These are phyloP conservation scores for Zaprionus nigranus DNA, from an alignment of 1,140 invertebrate genomes.

Conservation along the genomic window DNA sequence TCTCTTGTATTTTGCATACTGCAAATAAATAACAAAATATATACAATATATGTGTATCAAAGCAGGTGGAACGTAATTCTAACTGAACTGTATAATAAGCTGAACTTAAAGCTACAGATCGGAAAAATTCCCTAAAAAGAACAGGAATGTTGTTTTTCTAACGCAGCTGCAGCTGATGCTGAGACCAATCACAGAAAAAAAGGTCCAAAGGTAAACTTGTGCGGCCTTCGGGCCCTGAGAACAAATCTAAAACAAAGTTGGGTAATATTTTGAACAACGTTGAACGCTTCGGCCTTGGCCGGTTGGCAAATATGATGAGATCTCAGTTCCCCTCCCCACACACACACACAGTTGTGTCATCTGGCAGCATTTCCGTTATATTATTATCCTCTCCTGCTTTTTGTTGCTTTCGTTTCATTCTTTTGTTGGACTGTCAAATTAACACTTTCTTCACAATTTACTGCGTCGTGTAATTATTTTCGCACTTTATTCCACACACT, in stretches of 20 bases:
- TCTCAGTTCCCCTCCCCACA: background rate
- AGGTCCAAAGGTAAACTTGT: conserved; percentile 31
- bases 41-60: background rate
- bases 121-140: background rate
- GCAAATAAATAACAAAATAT: conserved; percentile 4
- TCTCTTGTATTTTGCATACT: background rate
- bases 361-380: conserved; percentile 14
- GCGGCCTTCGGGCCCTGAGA: conserved; percentile 43
- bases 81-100: background rate
- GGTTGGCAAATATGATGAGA: conserved; percentile 12
- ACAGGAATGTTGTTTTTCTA: background rate
- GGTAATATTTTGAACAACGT: conserved; percentile 39
- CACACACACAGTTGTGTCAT: conserved; percentile 3
- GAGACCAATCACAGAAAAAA: conserved; percentile 5
- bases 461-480: conserved; percentile 20
- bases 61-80: background rate
- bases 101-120: background rate
- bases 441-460: conserved; percentile 18
- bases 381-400: conserved; percentile 3
- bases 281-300: conserved; percentile 56
- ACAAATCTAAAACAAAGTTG: conserved; percentile 61
- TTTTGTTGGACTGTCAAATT: conserved; percentile 17
- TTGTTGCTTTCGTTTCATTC: conserved; percentile 2
- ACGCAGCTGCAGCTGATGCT: background rate
- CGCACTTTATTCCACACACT: conserved; percentile 54